Base-by-base conservation (phyloP, 1,140 invertebrate genomes). In the Drosophila nikananu region DNA sequence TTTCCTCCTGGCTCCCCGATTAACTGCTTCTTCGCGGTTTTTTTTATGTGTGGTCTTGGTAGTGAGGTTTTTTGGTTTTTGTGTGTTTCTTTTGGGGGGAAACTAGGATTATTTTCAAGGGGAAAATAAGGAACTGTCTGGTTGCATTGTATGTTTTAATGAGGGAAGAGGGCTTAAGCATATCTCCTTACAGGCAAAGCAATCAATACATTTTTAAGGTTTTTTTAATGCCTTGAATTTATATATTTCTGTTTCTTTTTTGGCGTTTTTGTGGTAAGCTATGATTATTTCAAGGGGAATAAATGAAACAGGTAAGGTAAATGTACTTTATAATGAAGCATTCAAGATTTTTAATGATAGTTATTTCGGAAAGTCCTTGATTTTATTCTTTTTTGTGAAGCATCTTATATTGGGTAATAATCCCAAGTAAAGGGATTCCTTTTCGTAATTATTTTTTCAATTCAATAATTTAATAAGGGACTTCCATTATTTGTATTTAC, bases 1-100 rank as follows among this genome's bases (percentile, higher is more conserved):
- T 86, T 87, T 67, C 77, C 81, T 87, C 76, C 81, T 57, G 35
- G 15, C 37, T n/a, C 37, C 51, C 55, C 66, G 72, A 72, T 75
- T 72, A 71, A 75, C 61, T 57, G 61, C 73, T 86, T 82, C 62
- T 64, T 63, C 25, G 65, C 21, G 57, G 54, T 60, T 37, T 70
- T 74, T 74, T 72, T 37, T 17, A 32, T 42, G 62, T 70, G 63
- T 30, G 27, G 63, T 44, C 30, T 52, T 37, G 48, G 12, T 17
- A 42, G 25, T 25, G 5, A 12, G 23, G 13, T 44, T 35, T 48
- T 3, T 7, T n/a, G n/a, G 23, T 23, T n/a, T 32, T 27, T 48
- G 3, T 5, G 32, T 23, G 13, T 23, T 44, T 7, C 42, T 67
- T 57, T 39, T 35, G 23, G 3, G n/a, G 17, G n/a, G 19, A 7